Evolutionary conservation across 2,797 vertebrate genomes (phyloP).

Genomic region (Orestias chungarensis): DNA sequence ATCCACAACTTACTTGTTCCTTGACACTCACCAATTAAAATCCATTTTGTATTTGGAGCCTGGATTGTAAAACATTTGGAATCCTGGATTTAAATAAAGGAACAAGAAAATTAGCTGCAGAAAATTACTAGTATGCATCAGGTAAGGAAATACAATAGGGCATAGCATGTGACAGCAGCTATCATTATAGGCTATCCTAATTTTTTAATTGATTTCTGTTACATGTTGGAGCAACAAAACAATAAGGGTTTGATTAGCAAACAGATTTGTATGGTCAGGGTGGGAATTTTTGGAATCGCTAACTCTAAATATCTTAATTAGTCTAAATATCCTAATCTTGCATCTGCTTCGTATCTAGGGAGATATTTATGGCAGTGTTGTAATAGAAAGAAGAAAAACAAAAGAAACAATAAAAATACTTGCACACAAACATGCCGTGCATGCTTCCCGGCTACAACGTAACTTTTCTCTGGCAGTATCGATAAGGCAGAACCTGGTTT

Average conservation of each 20-base stretch:
- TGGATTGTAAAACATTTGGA: background rate
- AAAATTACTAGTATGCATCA: background rate
- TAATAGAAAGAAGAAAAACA: slow-evolving; percentile 42
- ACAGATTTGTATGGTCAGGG: background rate
- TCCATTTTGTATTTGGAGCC: background rate
- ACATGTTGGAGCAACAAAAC: too few species aligned
- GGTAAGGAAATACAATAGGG: background rate
- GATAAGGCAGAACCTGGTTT: slow-evolving; percentile 21
- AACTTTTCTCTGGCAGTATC: background rate
- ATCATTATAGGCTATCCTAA: background rate
- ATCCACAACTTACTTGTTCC: too few species aligned
- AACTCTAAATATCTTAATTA: slow-evolving; percentile 17
- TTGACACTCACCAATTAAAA: background rate
- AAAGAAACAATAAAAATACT: background rate
- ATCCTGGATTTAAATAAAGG: background rate
- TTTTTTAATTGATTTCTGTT: too few species aligned
- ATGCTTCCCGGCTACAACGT: slow-evolving; percentile 3
- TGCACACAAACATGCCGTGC: background rate
- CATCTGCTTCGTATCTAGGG: slow-evolving; percentile 67
- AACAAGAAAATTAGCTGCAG: background rate
- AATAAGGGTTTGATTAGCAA: too few species aligned
- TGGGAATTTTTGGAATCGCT: background rate
- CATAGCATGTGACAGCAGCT: background rate
- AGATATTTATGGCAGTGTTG: slow-evolving; percentile 72
- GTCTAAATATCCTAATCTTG: slow-evolving; percentile 59